Evolutionary conservation across 2,888 invertebrate species (phyloP).

Genomic region (Syrista parreyssii): DNA sequence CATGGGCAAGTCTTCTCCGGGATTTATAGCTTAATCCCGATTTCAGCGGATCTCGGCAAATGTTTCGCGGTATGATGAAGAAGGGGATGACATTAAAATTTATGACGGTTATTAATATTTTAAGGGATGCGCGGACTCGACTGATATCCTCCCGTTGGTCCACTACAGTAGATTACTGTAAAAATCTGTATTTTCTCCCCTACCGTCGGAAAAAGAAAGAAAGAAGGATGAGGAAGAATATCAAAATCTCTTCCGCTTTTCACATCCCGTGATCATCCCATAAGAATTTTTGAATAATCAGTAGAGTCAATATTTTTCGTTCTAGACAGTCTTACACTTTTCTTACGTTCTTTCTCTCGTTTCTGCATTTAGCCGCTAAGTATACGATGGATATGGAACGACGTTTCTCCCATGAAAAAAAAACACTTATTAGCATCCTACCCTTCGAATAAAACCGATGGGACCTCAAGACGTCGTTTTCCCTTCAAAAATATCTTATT

Average conservation of each 20-base stretch:
- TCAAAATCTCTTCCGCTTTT: neutral
- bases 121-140: neutral
- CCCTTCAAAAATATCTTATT: neutral
- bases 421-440: neutral
- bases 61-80: constrained; percentile 20
- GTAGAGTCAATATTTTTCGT: neutral
- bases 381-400: neutral
- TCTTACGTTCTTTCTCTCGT: neutral
- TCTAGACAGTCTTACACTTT: neutral
- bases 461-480: neutral
- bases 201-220: neutral
- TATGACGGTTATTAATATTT: constrained; percentile 41
- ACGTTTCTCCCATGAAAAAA: neutral
- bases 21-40: constrained; percentile 35
- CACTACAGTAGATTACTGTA: neutral
- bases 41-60: constrained; percentile 27
- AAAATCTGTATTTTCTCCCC: neutral
- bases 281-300: neutral
- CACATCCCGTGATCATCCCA: neutral
- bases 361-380: neutral
- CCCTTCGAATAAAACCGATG: neutral
- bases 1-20: constrained; percentile 19
- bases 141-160: neutral
- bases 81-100: constrained; percentile 31
- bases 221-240: neutral